Evolutionary conservation across 1,140 invertebrate species (phyloP).

Genomic region (Samia ricini): DNA sequence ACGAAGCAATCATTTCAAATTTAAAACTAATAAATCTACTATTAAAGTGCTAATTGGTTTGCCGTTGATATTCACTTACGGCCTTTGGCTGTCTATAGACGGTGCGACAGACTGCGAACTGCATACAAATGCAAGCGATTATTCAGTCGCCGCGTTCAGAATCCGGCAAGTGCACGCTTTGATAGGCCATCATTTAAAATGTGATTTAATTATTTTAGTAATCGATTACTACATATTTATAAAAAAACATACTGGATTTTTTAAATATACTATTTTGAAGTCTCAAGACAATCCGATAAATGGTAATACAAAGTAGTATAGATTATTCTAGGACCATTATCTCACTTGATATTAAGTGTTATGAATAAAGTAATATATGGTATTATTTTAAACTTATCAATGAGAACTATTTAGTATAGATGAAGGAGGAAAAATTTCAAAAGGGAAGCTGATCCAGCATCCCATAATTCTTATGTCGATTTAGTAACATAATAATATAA

Average conservation of each 20-base stretch:
- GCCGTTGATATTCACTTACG: conserved; percentile 3
- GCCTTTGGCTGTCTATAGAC: not conserved
- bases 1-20: conserved; percentile 2
- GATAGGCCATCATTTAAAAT: conserved; percentile 5
- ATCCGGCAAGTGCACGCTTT: not conserved
- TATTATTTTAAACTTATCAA: no score
- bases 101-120: not conserved
- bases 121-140: conserved; percentile 10
- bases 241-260: not conserved
- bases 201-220: conserved; percentile 1
- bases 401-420: not conserved
- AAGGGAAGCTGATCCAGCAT: not conserved
- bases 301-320: no score
- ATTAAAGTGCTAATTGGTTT: conserved; percentile 9
- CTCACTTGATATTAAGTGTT: not conserved
- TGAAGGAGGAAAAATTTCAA: not conserved
- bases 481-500: not conserved
- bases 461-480: not conserved
- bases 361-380: no score
- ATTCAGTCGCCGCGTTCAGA: conserved; percentile 3
- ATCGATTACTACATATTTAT: not conserved
- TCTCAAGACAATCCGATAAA: no score
- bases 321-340: no score
- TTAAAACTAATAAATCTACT: conserved; percentile 5
- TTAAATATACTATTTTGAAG: not conserved